A percentile compares a stretch with the other conserved stretches of the same genome.
These are phyloP conservation scores for Caradrina kadenii DNA, from an alignment of 2,888 invertebrate species.

Conservation along the genomic window DNA sequence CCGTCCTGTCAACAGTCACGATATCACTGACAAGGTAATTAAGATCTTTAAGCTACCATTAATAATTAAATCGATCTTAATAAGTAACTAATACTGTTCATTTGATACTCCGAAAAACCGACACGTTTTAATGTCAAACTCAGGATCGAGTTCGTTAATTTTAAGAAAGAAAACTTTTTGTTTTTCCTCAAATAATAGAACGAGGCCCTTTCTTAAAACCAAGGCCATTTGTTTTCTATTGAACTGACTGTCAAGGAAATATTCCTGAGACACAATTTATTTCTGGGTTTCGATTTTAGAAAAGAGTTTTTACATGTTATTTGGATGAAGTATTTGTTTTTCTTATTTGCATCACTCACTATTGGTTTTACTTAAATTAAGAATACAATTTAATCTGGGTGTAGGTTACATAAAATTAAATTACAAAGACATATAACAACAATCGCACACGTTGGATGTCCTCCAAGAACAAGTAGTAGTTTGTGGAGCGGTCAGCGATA, in stretches of 20 bases:
- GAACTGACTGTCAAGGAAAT: slow-evolving; percentile 41
- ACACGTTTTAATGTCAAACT: slow-evolving; percentile 67
- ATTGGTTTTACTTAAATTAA: not conserved
- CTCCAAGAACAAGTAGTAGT: slow-evolving; percentile 47
- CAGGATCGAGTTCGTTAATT: slow-evolving; percentile 71
- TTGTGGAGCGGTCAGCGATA: slow-evolving; percentile 40
- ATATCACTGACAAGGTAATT: slow-evolving; percentile 7
- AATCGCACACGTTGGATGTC: slow-evolving; percentile 36
- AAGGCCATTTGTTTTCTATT: slow-evolving; percentile 53
- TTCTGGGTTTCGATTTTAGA: slow-evolving; percentile 2
- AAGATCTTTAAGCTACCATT: slow-evolving; percentile 21
- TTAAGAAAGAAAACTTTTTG: slow-evolving; percentile 65
- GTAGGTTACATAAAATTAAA: slow-evolving; percentile 9
- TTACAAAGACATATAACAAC: slow-evolving; percentile 23
- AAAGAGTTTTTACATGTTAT: not conserved
- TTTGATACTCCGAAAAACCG: slow-evolving; percentile 48
- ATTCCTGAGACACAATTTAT: slow-evolving; percentile 19
- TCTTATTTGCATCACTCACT: not conserved
- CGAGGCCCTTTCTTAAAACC: slow-evolving; percentile 57
- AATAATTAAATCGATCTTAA: slow-evolving; percentile 20
- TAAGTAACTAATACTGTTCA: slow-evolving; percentile 53
- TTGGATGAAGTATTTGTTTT: not conserved
- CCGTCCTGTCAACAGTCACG: too few species aligned
- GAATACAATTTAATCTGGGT: not conserved
- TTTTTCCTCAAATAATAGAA: slow-evolving; percentile 67